Percentiles rank a stretch among this genome's conserved stretches.
phyloP scores from a whole-genome alignment of 2,113 vertebrate species.

The Macquaria australasica region DNA sequence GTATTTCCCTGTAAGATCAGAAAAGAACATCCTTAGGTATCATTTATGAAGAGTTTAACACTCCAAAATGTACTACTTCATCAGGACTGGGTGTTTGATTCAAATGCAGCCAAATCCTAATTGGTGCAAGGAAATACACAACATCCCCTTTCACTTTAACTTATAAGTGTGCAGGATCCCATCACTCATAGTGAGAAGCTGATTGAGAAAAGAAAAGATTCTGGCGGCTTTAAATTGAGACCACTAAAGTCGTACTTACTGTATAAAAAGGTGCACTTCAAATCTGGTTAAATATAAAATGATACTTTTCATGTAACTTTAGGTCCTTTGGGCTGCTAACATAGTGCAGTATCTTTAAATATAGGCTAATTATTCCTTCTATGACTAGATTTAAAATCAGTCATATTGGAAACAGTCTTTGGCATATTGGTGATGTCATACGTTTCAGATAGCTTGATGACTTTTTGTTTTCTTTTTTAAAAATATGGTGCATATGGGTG shows the following conservation, averaged over 20 bases:
- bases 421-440: not conserved
- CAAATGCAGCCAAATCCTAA: not conserved
- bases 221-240: not conserved
- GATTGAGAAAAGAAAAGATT: too few species aligned
- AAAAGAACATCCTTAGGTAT: not conserved
- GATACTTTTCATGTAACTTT: not conserved
- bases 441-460: not conserved
- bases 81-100: not conserved
- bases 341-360: not conserved
- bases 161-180: not conserved
- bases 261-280: not conserved
- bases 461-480: not conserved
- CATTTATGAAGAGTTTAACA: not conserved
- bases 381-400: not conserved
- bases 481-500: not conserved
- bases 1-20: conserved; percentile 5
- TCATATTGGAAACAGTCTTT: not conserved
- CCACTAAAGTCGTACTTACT: not conserved
- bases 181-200: not conserved
- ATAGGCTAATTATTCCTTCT: not conserved
- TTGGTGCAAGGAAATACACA: not conserved
- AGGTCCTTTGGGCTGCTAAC: not conserved
- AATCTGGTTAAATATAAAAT: not conserved
- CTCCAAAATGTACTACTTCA: too few species aligned
- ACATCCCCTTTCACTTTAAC: not conserved